Base-by-base conservation (phyloP, 1,140 invertebrate species). In the Scaptomyza graminum region DNA sequence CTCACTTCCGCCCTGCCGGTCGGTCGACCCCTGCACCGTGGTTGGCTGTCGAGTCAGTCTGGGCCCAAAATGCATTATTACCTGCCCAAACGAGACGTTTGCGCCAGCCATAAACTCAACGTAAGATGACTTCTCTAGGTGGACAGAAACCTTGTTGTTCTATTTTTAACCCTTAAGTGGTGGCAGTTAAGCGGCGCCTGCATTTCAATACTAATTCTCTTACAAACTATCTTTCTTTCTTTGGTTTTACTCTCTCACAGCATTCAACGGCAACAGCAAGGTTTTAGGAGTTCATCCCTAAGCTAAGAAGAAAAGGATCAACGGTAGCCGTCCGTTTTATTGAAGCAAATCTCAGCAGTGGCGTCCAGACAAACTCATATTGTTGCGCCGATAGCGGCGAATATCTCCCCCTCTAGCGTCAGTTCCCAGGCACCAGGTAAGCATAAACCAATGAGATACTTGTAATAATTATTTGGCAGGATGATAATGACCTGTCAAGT, bases 361-460 rank as follows among this genome's bases (percentile, higher is more conserved):
- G 91, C 91, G 90, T 91, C 91, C 79, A 76, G 80, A 76, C 91
- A 92, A 76, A 84, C 72, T 67, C 91, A 92, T 67, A 90, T 91
- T 67, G 90, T 90, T 79, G 84, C 91, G 91, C 91, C 91, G 71
- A 88, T 90, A 76, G 76, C 91, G 91, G 91, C 91, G 79, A 92
- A 79, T 78, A 76, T 91, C 11, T 92, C 91, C 70, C 91, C 91
- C 50, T 90, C 91, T 69, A 92, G 90, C 77, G 76, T 91, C 66
- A 91, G 76, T 65, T 90, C 91, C 72, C 91, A 92, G 67, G 90
- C 91, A 60, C 76, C 90, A 92, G 91, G 91, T 88, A 50, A 82
- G 74, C 34, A 46, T n/a, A 22, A 51, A 49, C 18, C 3, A 31
- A n/a, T n/a, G n/a, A n/a, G 28, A 28, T 28, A 5, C 3, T 28